These are phyloP conservation scores for Marcusenius ussheri DNA, from an alignment of 2,113 vertebrate genomes.

Conservation along the genomic window DNA sequence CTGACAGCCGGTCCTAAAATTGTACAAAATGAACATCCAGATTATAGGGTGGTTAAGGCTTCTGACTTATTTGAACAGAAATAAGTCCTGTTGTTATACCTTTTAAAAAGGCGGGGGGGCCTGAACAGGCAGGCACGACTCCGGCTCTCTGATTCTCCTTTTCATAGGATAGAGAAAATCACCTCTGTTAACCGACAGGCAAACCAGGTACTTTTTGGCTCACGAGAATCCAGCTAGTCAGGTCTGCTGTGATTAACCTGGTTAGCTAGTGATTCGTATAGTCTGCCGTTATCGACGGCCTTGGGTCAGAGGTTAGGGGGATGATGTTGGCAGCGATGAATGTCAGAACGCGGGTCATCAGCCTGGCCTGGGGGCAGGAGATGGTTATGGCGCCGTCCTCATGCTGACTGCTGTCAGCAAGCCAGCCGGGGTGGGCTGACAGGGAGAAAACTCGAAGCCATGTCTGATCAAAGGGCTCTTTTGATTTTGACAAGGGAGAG, in stretches of 20 bases:
- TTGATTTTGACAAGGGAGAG: not conserved
- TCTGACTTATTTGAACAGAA: not conserved
- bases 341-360: not conserved
- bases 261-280: not conserved
- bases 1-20: not conserved
- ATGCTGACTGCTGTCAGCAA: not conserved
- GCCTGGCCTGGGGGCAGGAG: no score
- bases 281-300: not conserved
- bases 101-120: not conserved
- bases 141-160: not conserved
- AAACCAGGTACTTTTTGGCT: not conserved
- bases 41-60: not conserved
- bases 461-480: not conserved
- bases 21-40: not conserved
- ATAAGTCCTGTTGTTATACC: not conserved
- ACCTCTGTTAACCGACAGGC: not conserved
- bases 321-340: not conserved
- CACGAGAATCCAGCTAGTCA: not conserved
- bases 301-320: not conserved
- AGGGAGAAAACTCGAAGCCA: not conserved
- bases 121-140: not conserved
- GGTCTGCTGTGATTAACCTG: not conserved
- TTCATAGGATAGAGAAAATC: not conserved
- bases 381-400: no score
- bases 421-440: not conserved